Conservation (phyloP, 2,113 vertebrate genomes). For the Hydrochoerus hydrochaeris region DNA sequence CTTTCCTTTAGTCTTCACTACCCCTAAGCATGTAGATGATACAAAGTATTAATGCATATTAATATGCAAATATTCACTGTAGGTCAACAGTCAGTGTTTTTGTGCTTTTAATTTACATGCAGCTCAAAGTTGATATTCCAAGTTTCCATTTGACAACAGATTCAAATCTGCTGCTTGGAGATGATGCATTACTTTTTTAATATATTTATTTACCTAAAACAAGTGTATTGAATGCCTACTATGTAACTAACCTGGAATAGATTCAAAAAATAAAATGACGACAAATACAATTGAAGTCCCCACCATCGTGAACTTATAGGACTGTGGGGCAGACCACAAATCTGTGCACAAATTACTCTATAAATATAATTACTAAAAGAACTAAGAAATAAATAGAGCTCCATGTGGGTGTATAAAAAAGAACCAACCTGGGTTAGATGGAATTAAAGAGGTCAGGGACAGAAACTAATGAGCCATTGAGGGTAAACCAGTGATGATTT, state of each 20-base stretch:
- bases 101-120: not conserved
- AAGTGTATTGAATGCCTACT: not conserved
- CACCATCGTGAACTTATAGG: not conserved
- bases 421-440: not conserved
- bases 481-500: not conserved
- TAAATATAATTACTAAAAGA: not conserved
- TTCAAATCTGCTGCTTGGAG: not conserved
- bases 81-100: not conserved
- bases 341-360: not conserved
- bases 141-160: conserved; percentile 32
- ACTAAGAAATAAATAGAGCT: not conserved
- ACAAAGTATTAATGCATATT: not conserved
- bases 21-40: not conserved
- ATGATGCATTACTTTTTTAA: not conserved
- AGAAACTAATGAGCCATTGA: not conserved
- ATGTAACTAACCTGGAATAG: not conserved
- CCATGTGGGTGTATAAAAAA: not conserved
- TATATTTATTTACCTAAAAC: not conserved
- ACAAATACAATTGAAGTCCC: not conserved
- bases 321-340: not conserved
- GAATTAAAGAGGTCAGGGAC: not conserved
- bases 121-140: not conserved
- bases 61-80: not conserved
- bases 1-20: not conserved
- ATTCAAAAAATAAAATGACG: not conserved